Conservation (phyloP, 64 coral and sea anemone species). For the Astreopora myriophthalma region DNA sequence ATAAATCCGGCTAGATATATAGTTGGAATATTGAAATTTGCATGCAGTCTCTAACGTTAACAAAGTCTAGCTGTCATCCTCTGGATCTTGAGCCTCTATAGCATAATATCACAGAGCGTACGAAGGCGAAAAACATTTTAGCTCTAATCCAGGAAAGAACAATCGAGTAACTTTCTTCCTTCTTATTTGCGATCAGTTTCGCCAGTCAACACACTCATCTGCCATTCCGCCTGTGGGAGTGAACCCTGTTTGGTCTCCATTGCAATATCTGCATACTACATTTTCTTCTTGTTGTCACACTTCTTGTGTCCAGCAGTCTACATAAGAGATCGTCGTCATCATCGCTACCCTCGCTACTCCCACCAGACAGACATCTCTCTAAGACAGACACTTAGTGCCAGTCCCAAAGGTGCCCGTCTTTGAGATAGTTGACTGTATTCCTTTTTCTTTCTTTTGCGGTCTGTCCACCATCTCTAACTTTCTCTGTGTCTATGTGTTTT, state of each 20-base stretch:
- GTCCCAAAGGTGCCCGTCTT: neutral
- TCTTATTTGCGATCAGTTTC: no score
- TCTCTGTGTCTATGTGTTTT: neutral
- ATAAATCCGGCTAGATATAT: neutral
- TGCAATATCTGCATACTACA: neutral
- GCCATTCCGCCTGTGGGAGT: neutral
- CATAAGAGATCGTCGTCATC: neutral
- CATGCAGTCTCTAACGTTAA: neutral
- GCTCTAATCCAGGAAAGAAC: neutral
- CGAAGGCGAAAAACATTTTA: neutral
- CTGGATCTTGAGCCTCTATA: neutral
- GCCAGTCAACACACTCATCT: no score
- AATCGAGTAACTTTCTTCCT: no score
- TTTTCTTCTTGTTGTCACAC: neutral
- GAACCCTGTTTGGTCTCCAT: neutral
- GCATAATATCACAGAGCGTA: neutral
- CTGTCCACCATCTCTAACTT: neutral
- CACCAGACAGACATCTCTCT: no score
- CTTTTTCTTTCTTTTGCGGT: neutral
- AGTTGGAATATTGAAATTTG: neutral
- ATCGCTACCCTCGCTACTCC: neutral
- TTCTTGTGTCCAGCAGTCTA: neutral
- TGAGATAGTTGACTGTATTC: neutral
- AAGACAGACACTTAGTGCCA: neutral
- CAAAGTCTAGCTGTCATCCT: neutral